Evolutionary conservation across 2,113 vertebrate species (phyloP).

Genomic region (Apodemus sylvaticus): DNA sequence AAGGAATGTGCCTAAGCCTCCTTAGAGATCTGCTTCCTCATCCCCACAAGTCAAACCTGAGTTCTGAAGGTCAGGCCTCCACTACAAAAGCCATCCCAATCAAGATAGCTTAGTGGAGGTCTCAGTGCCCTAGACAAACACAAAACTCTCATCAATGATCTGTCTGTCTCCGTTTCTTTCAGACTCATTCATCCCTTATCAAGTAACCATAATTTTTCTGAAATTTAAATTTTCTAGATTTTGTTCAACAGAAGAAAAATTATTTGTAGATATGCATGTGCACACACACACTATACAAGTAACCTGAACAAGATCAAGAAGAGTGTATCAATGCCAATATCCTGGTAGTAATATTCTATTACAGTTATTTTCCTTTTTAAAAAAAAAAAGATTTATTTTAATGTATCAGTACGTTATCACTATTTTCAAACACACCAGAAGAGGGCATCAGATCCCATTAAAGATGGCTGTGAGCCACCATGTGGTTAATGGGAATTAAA

Average conservation of each 20-base stretch:
- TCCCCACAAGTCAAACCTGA: neutral
- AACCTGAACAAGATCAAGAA: slow-evolving; percentile 20
- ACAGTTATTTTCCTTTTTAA: neutral
- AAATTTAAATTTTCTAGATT: slow-evolving; percentile 35
- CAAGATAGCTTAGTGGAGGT: slow-evolving; percentile 11
- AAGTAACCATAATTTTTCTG: slow-evolving; percentile 50
- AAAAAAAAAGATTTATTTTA: too few relatives aligned
- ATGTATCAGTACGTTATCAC: too few relatives aligned
- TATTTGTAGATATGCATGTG: neutral
- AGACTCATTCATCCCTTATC: slow-evolving; percentile 20
- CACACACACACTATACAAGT: neutral
- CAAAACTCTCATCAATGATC: neutral
- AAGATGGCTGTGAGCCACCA: too few relatives aligned
- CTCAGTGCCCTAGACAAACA: neutral
- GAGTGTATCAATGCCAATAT: neutral
- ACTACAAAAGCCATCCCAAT: neutral
- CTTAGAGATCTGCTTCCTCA: neutral
- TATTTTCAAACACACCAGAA: too few relatives aligned
- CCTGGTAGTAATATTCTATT: neutral
- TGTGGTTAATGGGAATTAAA: too few relatives aligned
- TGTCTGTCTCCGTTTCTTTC: slow-evolving; percentile 27
- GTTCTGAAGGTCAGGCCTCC: slow-evolving; percentile 13
- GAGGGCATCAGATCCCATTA: too few relatives aligned
- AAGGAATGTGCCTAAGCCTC: neutral
- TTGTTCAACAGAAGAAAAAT: slow-evolving; percentile 42